phyloP scores from a whole-genome alignment of 2,113 vertebrate genomes.

The Entomyzon cyanotis region DNA sequence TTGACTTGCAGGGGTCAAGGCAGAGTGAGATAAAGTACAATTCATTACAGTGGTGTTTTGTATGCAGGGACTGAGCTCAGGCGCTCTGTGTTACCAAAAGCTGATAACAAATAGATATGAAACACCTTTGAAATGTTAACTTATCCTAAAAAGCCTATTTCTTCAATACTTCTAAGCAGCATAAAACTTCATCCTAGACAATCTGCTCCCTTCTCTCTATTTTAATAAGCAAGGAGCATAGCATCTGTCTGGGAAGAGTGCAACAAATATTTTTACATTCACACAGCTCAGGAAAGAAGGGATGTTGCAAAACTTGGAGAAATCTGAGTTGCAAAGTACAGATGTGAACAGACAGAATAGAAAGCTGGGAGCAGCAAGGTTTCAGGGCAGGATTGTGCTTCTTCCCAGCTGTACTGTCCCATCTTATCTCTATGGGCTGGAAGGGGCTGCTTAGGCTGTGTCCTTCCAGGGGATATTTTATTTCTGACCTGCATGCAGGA shows the following conservation, averaged over 20 bases:
- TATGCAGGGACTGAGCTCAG: not conserved
- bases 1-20: not conserved
- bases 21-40: not conserved
- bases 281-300: not conserved
- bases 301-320: not conserved
- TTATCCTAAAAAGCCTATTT: slow-evolving; percentile 1
- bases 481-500: not conserved
- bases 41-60: not conserved
- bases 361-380: not conserved
- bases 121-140: slow-evolving; percentile 43
- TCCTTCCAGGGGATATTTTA: not conserved
- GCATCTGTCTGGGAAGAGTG: not conserved
- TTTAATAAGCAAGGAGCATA: slow-evolving; percentile 39
- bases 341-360: not conserved
- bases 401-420: not conserved
- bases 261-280: not conserved
- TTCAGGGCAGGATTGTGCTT: accelerated
- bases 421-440: not conserved
- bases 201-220: not conserved
- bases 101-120: slow-evolving; percentile 26
- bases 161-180: not conserved
- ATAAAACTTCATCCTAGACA: not conserved
- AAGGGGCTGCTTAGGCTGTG: not conserved
- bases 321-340: not conserved
- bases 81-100: not conserved